Conservation (phyloP, 2,797 vertebrate genomes). For the Microctenopoma steveboyesi region DNA sequence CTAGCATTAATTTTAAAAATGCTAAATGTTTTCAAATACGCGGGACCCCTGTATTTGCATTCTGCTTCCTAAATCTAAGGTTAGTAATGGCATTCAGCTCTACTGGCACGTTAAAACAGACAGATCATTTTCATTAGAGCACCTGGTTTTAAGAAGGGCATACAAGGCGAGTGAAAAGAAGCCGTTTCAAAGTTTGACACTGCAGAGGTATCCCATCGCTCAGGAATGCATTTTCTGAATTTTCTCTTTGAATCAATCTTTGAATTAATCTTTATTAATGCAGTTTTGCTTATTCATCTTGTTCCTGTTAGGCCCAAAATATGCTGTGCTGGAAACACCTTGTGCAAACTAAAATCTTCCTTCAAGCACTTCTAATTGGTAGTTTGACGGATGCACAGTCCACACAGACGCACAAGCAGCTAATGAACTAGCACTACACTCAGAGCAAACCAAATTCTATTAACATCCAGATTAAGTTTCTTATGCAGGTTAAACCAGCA, state of each 20-base stretch:
- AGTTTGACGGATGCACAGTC: neutral
- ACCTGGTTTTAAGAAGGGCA: neutral
- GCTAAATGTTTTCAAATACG: neutral
- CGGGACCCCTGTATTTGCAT: neutral
- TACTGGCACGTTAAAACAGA: neutral
- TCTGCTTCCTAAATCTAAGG: neutral
- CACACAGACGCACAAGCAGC: too few relatives aligned
- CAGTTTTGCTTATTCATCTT: constrained; percentile 6
- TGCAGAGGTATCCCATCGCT: constrained; percentile 25
- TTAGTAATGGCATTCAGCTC: neutral
- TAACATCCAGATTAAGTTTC: neutral
- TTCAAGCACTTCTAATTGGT: neutral
- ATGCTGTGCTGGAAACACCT: neutral
- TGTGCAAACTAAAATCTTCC: constrained; percentile 4
- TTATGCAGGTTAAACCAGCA: neutral
- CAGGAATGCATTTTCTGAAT: constrained; percentile 43
- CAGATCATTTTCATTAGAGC: neutral
- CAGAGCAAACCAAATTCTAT: too few relatives aligned
- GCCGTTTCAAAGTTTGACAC: constrained; percentile 7
- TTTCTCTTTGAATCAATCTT: constrained; percentile 26
- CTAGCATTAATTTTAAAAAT: neutral
- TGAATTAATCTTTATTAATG: constrained; percentile 20
- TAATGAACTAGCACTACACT: too few relatives aligned
- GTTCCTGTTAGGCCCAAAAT: neutral
- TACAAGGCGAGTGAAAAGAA: neutral